Conservation (phyloP, 2,113 vertebrate species). For the Ploceus nigricollis region DNA sequence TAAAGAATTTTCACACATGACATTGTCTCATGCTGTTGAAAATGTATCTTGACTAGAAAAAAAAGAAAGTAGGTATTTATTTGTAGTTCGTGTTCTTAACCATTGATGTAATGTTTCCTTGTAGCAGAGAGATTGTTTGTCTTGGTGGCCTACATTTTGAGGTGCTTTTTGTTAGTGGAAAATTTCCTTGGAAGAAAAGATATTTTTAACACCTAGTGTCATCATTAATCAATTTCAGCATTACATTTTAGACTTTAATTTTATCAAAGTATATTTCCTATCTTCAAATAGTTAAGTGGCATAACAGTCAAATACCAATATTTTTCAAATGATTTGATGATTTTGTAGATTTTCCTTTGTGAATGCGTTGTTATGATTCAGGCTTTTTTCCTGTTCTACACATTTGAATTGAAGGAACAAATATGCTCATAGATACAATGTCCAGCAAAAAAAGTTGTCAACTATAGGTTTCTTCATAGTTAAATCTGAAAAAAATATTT, state of each 20-base stretch:
- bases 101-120: not conserved
- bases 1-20: not conserved
- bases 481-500: not conserved
- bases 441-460: not conserved
- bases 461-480: not conserved
- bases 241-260: not conserved
- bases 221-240: not conserved
- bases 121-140: not conserved
- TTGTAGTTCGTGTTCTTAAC: not conserved
- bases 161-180: not conserved
- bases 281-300: not conserved
- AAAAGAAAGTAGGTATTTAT: not conserved
- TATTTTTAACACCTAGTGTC: not conserved
- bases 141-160: not conserved
- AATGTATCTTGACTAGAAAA: not conserved
- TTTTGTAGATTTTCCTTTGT: not conserved
- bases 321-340: not conserved
- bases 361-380: not conserved
- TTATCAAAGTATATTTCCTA: not conserved
- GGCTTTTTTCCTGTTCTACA: not conserved
- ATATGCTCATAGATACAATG: not conserved
- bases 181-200: not conserved
- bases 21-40: not conserved
- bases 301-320: not conserved
- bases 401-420: not conserved